These are phyloP conservation scores for Ommatoiulus sabulosus DNA, from an alignment of 2,888 invertebrate species.

Conservation along the genomic window DNA sequence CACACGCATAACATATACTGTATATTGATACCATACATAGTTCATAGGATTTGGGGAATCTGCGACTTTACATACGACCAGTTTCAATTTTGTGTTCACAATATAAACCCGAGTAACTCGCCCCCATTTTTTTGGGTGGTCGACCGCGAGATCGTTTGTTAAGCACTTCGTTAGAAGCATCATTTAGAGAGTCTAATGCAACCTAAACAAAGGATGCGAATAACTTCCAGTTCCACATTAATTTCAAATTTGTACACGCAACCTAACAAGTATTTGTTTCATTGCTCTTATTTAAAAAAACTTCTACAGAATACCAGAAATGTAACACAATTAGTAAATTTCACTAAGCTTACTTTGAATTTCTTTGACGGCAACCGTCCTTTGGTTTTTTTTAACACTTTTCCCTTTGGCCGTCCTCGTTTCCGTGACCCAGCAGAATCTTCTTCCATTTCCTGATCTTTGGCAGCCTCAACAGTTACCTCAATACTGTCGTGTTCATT, in stretches of 20 bases:
- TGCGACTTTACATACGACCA: background rate
- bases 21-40: too few relatives aligned
- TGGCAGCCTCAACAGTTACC: background rate
- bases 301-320: too few relatives aligned
- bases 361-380: conserved; percentile 5
- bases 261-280: too few relatives aligned
- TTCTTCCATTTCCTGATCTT: conserved; percentile 35
- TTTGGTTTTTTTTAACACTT: conserved; percentile 57
- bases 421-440: conserved; percentile 55
- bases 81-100: background rate
- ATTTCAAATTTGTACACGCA: background rate
- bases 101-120: background rate
- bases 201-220: background rate
- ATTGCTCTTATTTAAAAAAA: too few relatives aligned
- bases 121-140: conserved; percentile 55
- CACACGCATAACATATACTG: too few relatives aligned
- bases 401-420: conserved; percentile 57
- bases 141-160: conserved; percentile 47
- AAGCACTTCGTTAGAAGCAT: background rate
- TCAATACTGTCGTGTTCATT: conserved; percentile 65
- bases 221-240: background rate
- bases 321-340: background rate
- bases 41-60: too few relatives aligned
- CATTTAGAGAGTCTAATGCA: conserved; percentile 23
- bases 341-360: conserved; percentile 47